Conservation (phyloP, 1,140 invertebrate species). For the Marisa cornuarietis region DNA sequence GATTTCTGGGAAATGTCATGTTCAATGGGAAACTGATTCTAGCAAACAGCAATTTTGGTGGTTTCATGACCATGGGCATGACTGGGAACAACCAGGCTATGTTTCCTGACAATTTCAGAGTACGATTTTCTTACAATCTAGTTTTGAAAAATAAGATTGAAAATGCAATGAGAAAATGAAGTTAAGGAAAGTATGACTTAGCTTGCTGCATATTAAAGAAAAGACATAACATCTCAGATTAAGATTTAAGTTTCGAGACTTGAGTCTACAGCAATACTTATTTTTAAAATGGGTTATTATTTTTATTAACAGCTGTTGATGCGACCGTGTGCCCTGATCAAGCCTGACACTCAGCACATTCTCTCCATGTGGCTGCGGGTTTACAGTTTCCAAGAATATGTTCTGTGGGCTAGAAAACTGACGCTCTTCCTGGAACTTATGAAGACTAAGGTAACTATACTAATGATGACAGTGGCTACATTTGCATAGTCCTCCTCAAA, state of each 20-base stretch:
- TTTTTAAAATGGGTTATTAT: constrained; percentile 1
- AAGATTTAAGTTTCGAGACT: too few species aligned
- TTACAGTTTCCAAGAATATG: constrained; percentile 48
- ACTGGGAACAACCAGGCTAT: constrained; percentile 33
- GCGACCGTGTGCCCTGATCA: constrained; percentile 61
- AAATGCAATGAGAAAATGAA: background rate
- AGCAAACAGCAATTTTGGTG: constrained; percentile 60
- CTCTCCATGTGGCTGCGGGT: constrained; percentile 50
- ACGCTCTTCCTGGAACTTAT: constrained; percentile 50
- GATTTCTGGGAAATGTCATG: constrained; percentile 60
- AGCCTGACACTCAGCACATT: constrained; percentile 56
- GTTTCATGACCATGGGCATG: constrained; percentile 63
- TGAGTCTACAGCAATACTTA: background rate
- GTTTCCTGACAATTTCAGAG: constrained; percentile 61
- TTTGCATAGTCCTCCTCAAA: too few species aligned
- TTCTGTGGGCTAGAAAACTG: constrained; percentile 52
- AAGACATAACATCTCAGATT: too few species aligned
- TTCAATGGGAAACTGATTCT: constrained; percentile 63
- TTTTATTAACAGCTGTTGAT: constrained; percentile 49
- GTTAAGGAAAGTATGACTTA: background rate
- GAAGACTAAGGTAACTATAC: constrained; percentile 49
- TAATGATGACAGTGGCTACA: too few species aligned
- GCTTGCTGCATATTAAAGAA: background rate
- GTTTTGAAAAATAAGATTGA: too few species aligned
- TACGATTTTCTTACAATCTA: constrained; percentile 27